Base-by-base conservation (phyloP, 2,113 vertebrate species). In the Ardeotis arabs region DNA sequence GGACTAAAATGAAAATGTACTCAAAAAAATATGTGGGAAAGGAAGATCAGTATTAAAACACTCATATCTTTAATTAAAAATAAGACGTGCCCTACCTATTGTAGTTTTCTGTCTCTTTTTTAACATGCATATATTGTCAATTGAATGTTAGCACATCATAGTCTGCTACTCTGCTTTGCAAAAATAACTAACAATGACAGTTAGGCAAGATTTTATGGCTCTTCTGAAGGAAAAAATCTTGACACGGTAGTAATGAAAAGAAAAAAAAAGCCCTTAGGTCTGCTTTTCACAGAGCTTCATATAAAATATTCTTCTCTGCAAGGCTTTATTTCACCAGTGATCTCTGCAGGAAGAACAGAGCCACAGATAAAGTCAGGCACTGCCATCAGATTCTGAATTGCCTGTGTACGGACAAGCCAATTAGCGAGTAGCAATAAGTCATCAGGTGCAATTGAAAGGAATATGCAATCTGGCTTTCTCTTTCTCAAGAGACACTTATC, bases 371-470 rank as follows among this genome's bases (percentile, higher is more conserved):
- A 95, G 80, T 90, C 28, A 59, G 92, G 74, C 82, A 64, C 59
- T 80, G 52, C 84, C 35, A 4, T n/a, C 89, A 91, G 68, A 82
- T 93, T 84, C 70, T 59, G 73, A 97, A 95, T 84, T 89, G 91
- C 69, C 85, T 83, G 63, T 63, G 70, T 62, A 91, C 14, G 70
- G 80, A 92, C 93, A 95, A 82, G 93, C 78, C 96, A 95, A 86
- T 96, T 96, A 97, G 86, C 47, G 44, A 80, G 21, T 92, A 74
- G 86, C 95, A 92, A 23, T 94, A 94, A 95, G 87, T 97, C 82
- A 95, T 89, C 89, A 95, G 75, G 79, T 92, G 73, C 95, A 91
- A 45, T 41, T 84, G 84, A 96, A 96, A 91, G 84, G 75, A 94
- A 95, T 69, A 62, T 41, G 85, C 91, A 92, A 79, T 89, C 90